Conservation (phyloP, 1,140 invertebrate species). For the Harlomillsia oculata region DNA sequence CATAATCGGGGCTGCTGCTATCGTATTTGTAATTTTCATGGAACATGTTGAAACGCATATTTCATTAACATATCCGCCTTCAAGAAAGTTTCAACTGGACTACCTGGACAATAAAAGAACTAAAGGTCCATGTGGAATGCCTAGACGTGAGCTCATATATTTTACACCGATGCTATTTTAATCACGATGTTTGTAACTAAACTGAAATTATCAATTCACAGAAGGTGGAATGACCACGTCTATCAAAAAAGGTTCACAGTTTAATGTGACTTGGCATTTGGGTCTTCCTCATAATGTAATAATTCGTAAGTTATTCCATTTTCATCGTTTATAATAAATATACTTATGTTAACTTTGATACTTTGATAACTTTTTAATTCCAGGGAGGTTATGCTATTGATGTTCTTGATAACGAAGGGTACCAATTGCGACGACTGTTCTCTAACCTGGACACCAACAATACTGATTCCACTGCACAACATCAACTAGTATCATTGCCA, state of each 20-base stretch:
- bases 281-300: constrained; percentile 84
- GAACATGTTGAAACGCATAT: constrained; percentile 59
- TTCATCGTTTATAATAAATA: background rate
- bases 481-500: no score
- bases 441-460: no score
- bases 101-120: constrained; percentile 87
- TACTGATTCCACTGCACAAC: no score
- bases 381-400: constrained; percentile 80
- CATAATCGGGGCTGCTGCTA: no score
- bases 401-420: constrained; percentile 65
- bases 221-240: no score
- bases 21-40: no score
- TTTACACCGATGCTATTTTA: no score
- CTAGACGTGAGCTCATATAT: constrained; percentile 26
- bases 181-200: no score
- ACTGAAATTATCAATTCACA: no score
- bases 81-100: constrained; percentile 78
- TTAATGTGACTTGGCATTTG: constrained; percentile 87
- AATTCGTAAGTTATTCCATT: constrained; percentile 29
- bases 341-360: background rate
- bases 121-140: constrained; percentile 67
- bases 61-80: constrained; percentile 72
- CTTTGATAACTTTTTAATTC: no score
- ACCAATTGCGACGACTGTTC: constrained; percentile 69
- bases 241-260: no score